Base-by-base conservation (phyloP, 1,140 invertebrate genomes). In the Panonychus citri region DNA sequence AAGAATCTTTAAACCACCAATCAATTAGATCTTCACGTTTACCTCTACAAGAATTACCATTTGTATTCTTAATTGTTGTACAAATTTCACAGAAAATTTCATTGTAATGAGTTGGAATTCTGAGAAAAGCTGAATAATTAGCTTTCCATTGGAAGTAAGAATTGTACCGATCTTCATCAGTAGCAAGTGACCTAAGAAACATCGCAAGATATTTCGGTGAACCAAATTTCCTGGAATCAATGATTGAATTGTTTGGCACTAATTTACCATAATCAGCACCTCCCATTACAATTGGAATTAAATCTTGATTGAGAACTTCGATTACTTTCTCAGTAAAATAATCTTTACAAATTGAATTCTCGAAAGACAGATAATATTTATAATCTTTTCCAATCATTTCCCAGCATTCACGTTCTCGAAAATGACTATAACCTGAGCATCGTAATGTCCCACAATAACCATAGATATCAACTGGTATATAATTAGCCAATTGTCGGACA, bases 401-500 rank as follows among this genome's bases (percentile, higher is more conserved):
- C n/a, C 62, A 62, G 51, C 61, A 67, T 37, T 59, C 57, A n/a
- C 10, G 21, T n/a, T 24, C 7, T 3, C 10, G 10, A 19, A 59
- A 53, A 58, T 58, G 63, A 62, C 24, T 43, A 34, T 53, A 51
- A 27, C 50, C 62, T 17, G 57, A 26, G 30, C 60, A 60, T 27
- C 37, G 48, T 2, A 57, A 10, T 55, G 65, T 37, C 58, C 66
- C 68, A 68, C 82, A 85, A 0, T 56, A 58, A 17, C 83, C 83
- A 60, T 75, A 83, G 17, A 81, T 70, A 64, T 82, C 79, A 8
- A 83, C 73, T 3, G 65, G 46, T 46, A 82, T 71, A 60, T 75
- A 66, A 28, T 70, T 68, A 50, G 70, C 61, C 2, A 83, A 66
- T 59, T 77, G 65, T 21, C 64, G 55, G 0, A 75, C 76, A 62